Evolutionary conservation across 2,797 vertebrate species (phyloP).

Genomic region (Notolepis coatsorum): DNA sequence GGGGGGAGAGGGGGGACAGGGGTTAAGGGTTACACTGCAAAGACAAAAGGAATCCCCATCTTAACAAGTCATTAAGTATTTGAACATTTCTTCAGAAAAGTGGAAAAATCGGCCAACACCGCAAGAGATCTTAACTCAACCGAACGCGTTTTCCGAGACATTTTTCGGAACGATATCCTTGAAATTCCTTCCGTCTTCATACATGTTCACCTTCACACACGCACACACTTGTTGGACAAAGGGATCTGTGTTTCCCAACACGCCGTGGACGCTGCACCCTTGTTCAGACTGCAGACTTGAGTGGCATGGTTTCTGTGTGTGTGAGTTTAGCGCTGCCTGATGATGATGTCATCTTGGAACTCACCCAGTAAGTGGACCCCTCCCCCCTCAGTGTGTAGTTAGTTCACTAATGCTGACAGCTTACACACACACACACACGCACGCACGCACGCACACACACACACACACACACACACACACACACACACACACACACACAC

Average conservation of each 20-base stretch:
- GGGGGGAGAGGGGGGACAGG: conserved; percentile 35
- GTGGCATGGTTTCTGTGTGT: not conserved
- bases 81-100: no score
- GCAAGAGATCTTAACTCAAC: no score
- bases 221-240: not conserved
- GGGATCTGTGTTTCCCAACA: not conserved
- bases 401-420: not conserved
- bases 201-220: not conserved
- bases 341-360: not conserved
- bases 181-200: no score
- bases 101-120: no score
- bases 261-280: no score
- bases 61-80: not conserved
- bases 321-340: not conserved
- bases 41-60: not conserved
- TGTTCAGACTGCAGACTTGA: not conserved
- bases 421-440: not conserved
- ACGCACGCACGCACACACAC: not conserved
- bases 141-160: no score
- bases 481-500: not conserved
- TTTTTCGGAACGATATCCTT: no score
- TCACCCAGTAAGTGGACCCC: conserved; percentile 6
- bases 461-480: not conserved
- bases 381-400: no score
- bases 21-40: conserved; percentile 12